A percentile compares a stretch with the other conserved stretches of the same genome.
Conservation (phyloP, 2,888 invertebrate species). For the Crossocerus cetratus region DNA sequence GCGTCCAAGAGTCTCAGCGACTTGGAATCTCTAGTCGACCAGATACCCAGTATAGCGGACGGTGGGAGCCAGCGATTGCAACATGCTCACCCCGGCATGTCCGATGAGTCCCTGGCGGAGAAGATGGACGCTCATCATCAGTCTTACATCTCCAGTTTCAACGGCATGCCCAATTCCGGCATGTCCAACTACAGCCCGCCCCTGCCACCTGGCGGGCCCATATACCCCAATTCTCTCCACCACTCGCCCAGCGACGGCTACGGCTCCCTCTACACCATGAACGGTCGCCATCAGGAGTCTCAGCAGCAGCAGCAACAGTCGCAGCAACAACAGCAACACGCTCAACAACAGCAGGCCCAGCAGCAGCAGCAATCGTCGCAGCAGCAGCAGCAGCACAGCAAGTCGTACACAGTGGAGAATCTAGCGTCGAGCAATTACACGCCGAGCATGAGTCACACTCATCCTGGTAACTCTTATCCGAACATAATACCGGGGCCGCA, state of each 20-base stretch:
- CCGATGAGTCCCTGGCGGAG: constrained; percentile 69
- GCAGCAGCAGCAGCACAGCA: constrained; percentile 71
- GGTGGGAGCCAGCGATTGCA: constrained; percentile 77
- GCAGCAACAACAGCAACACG: constrained; percentile 51
- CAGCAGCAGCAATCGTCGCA: constrained; percentile 65
- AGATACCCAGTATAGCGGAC: constrained; percentile 92
- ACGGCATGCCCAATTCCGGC: constrained; percentile 55
- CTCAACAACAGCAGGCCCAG: constrained; percentile 58
- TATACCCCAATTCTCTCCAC: constrained; percentile 67
- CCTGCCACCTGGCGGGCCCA: constrained; percentile 63
- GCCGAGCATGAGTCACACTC: constrained; percentile 69
- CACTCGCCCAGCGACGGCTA: constrained; percentile 70
- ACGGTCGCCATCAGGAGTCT: constrained; percentile 61
- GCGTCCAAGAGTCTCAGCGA: constrained; percentile 92
- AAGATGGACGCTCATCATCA: constrained; percentile 70
- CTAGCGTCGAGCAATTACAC: constrained; percentile 76
- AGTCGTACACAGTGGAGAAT: constrained; percentile 76
- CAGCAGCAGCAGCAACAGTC: constrained; percentile 49
- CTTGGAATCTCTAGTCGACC: constrained; percentile 92
- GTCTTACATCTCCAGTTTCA: constrained; percentile 61
- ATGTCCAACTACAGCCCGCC: constrained; percentile 74
- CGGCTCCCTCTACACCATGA: constrained; percentile 69
- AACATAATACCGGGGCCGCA: constrained; percentile 76
- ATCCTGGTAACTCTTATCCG: constrained; percentile 71
- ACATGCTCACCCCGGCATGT: constrained; percentile 66